Evolutionary conservation across 2,113 vertebrate species (phyloP), one percentile per base, ranked within the genome.

Genomic region (Perognathus longimembris): DNA sequence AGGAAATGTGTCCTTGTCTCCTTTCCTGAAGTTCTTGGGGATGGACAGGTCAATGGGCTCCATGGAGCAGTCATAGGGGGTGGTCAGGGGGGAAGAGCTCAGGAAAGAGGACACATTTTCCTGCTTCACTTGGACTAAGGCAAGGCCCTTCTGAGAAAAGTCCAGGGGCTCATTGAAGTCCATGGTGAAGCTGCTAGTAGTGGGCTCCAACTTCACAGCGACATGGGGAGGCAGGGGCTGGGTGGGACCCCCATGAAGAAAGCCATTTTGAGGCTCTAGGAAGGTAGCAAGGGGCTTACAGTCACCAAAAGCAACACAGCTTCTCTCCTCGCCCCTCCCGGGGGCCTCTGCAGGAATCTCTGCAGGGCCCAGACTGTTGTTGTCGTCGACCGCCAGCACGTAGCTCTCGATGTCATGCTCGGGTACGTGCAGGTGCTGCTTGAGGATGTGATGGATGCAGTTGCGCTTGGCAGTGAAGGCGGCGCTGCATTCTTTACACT

Each of bases 31-130:
- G 94, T 88, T 96, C 97, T 99, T 99, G 82, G 98, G 99, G 83
- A 99, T 98, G n/a, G 99, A 99, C 59, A 99, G 97, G 92, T 99
- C 99, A 0, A 99, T 99, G 85, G 99, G 99, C 98, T 99, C 99
- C 98, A 98, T 95, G 36, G 98, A 97, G 90, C 98, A 96, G 94
- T 99, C 99, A 0, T 98, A 98, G 54, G 91, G 94, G 36, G 97
- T 3, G 7, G 24, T 97, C 11, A 98, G 82, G 17, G 96, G 89
- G 12, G 98, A 96, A 38, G 97, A 89, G 76, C 97, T 90, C 0
- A 98, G 96, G 6, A 97, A 90, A 34, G 89, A 40, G 30, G 92
- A n/a, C 2, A 26, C 20, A 9, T 85, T 97, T 94, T 99, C 99
- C 97, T 98, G 97, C 92, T 99, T 99, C 77, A 99, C 98, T 5